Base-by-base conservation (phyloP, 2,888 invertebrate species). In the Lordiphosa fenestrarum region DNA sequence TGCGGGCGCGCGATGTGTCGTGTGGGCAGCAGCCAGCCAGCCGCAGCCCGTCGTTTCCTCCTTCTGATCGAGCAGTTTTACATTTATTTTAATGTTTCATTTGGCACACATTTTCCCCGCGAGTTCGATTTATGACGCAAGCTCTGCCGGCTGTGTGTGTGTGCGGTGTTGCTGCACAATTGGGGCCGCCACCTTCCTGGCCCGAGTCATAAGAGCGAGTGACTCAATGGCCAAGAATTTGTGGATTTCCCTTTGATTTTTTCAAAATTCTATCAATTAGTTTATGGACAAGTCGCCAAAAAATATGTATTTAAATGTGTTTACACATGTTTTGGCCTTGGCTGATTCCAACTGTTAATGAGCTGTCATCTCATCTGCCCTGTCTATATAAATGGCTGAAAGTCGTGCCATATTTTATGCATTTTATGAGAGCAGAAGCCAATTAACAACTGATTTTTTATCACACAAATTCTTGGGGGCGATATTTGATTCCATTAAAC, bases 71-170 rank as follows among this genome's bases (percentile, higher is more conserved):
- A 6, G 40, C 50, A 39, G 30, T 47, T 39, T 38, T 53, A 44
- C 40, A 25, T 47, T 54, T 60, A 25, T 47, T 54, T 60, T 69
- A 63, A 66, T 73, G 52, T 73, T 65, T 60, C 62, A 69, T 70
- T 81, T 77, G 76, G 76, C 76, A 76, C 77, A 76, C 74, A 81
- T 77, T 77, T 70, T 64, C 44, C 47, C 58, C 59, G 57, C 66
- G 60, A 69, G 64, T 73, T 71, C 65, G 73, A 71, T 61, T 69
- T 66, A 71, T 77, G 76, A 81, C 76, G 76, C 73, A 77, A 76
- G 73, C 19, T 12, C 9, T 30, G 42, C 10, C 10, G 25, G 9
- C 12, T 10, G 25, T 30, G 30, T 30, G 30, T 15, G 15, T 15
- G 15, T 15, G 7, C n/a, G 13, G 13, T 39, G 39, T 39, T 2